Evolutionary conservation across 2,113 vertebrate genomes (phyloP).

Genomic region (Pteronura brasiliensis): DNA sequence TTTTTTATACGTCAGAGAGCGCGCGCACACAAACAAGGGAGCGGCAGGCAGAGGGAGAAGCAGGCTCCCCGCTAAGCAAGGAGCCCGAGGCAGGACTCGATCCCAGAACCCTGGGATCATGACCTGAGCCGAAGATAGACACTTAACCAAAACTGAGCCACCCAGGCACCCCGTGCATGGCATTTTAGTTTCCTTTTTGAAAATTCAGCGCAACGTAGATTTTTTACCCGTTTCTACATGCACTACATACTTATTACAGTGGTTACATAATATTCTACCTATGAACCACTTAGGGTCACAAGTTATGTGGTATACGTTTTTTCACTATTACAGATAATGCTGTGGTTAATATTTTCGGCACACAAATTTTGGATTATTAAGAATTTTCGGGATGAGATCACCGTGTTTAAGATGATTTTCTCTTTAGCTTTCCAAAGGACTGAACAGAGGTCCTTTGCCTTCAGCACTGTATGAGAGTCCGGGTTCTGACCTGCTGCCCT

Average conservation of each 20-base stretch:
- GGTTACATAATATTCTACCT: not conserved
- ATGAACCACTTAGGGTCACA: not conserved
- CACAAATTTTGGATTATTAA: not conserved
- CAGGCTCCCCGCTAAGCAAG: not conserved
- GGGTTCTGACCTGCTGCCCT: not conserved
- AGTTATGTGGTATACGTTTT: accelerated
- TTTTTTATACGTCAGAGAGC: not conserved
- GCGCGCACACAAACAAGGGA: too few relatives aligned
- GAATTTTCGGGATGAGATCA: not conserved
- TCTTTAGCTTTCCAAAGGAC: not conserved
- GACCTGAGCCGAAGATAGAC: too few relatives aligned
- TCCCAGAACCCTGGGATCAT: too few relatives aligned
- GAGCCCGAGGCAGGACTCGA: too few relatives aligned
- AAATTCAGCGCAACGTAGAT: not conserved
- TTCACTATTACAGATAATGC: not conserved
- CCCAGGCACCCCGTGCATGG: too few relatives aligned
- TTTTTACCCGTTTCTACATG: not conserved
- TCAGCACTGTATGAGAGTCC: not conserved
- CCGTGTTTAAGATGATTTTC: not conserved
- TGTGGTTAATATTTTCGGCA: not conserved
- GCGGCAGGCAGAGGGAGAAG: not conserved
- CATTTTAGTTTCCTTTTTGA: not conserved
- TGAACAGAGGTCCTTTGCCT: not conserved
- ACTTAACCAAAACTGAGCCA: too few relatives aligned
- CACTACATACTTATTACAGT: not conserved